Percentiles rank a stretch among this genome's conserved stretches.
phyloP scores from a whole-genome alignment of 2,888 invertebrate genomes.

The Drosophila glabriapex region DNA sequence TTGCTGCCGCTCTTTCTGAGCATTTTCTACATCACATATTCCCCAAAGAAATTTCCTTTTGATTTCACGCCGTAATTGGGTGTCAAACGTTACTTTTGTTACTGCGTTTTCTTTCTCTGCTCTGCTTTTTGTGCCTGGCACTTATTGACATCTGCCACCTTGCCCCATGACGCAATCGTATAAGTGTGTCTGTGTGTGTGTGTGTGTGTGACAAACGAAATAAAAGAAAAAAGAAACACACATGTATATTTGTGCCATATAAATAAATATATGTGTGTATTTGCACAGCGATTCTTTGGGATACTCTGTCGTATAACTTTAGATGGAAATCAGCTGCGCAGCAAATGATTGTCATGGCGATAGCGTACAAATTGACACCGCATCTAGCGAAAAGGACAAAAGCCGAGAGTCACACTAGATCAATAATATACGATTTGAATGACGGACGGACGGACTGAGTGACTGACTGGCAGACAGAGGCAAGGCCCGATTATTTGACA shows the following conservation, averaged over 20 bases:
- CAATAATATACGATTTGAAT: constrained; percentile 74
- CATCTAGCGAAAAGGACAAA: constrained; percentile 35
- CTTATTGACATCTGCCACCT: constrained; percentile 78
- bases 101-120: constrained; percentile 52
- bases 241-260: constrained; percentile 18
- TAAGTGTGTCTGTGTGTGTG: constrained; percentile 12
- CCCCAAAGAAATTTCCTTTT: constrained; percentile 74
- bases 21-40: constrained; percentile 32
- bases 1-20: constrained; percentile 8
- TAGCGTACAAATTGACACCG: constrained; percentile 66
- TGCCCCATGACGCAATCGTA: constrained; percentile 26
- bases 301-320: constrained; percentile 53
- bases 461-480: constrained; percentile 25
- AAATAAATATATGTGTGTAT: constrained; percentile 32
- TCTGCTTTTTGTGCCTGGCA: constrained; percentile 56
- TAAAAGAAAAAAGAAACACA: constrained; percentile 11
- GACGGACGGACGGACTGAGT: constrained; percentile 38
- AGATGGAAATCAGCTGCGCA: constrained; percentile 70
- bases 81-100: constrained; percentile 78
- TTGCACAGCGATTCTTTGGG: constrained; percentile 35
- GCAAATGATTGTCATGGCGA: constrained; percentile 74
- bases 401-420: constrained; percentile 61
- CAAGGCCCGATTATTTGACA: constrained; percentile 47
- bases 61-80: constrained; percentile 80
- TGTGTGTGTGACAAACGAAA: constrained; percentile 2